Conservation (phyloP, 2,797 vertebrate species). For the Phrynocephalus forsythii region DNA sequence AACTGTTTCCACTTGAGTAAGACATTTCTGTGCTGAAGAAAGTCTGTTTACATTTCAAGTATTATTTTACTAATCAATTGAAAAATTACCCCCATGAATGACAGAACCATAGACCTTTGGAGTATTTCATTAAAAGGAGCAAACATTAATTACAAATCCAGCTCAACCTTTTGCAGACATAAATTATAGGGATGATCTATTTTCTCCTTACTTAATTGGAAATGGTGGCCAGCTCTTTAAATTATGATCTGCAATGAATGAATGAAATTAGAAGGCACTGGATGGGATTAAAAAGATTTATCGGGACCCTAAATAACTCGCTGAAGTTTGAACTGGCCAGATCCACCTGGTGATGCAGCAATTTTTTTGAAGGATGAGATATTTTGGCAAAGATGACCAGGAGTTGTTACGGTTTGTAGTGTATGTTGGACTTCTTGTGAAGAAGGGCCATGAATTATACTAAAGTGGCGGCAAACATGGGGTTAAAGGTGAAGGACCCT, state of each 20-base stretch:
- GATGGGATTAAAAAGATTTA: conserved; percentile 65
- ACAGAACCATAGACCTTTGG: conserved; percentile 88
- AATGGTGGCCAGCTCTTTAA: conserved; percentile 87
- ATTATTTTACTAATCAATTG: conserved; percentile 96
- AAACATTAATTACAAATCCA: conserved; percentile 87
- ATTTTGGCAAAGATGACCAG: neutral
- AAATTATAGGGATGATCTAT: conserved; percentile 92
- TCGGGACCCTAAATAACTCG: conserved; percentile 59
- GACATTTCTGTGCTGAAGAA: conserved; percentile 85
- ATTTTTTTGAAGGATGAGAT: neutral
- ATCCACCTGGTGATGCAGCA: conserved; percentile 15
- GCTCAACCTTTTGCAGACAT: conserved; percentile 84
- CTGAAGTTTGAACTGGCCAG: conserved; percentile 31
- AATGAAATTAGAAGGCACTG: conserved; percentile 91
- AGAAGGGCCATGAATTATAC: too few species aligned
- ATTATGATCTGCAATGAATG: conserved; percentile 90
- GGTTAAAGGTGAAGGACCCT: too few species aligned
- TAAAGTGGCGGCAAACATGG: too few species aligned
- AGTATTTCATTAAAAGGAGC: conserved; percentile 87
- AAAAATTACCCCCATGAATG: conserved; percentile 94
- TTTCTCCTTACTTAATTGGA: conserved; percentile 92
- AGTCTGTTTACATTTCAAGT: conserved; percentile 95
- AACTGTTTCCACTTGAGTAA: conserved; percentile 90
- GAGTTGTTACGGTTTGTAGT: neutral
- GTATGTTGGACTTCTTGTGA: too few species aligned